Evolutionary conservation across 2,113 vertebrate species (phyloP), one percentile per base, ranked within the genome.

Genomic region (Lophius piscatorius): DNA sequence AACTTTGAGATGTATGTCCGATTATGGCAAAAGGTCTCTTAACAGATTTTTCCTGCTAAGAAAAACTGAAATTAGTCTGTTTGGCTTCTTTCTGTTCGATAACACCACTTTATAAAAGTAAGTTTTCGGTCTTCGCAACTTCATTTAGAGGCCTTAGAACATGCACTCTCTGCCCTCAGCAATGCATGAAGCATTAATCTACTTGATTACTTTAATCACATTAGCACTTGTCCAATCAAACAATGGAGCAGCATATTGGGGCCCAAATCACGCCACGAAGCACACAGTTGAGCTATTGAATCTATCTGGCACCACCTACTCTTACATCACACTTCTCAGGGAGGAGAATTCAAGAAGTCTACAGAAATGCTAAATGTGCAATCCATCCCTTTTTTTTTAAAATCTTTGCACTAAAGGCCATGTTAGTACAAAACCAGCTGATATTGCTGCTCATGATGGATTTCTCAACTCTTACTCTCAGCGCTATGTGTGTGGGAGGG

Each of bases 221-320:
- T 89, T 87, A 88, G 67, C 55, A 28, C 74, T 77, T 77, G 65
- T 82, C 87, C 74, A 87, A 79, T 89, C 81, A 78, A 61, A 90
- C 82, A 82, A 89, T 78, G 77, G 26, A 61, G 65, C 4, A 41
- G 54, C 69, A 75, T 82, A 80, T 84, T 82, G 81, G 80, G 80
- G 82, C 87, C 82, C 80, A 78, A 86, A 82, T 89, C 87, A 85
- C 88, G 75, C 81, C 87, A 91, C 72, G 80, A 74, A 66, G 73
- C 66, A 63, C 84, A 91, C 88, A 91, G 88, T 86, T 7, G 46
- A 70, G 61, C 89, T 70, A 90, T 91, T 92, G 82, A 91, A 70
- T 72, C 48, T 14, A 11, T 56, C 33, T 69, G 74, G 76, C 73
- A 69, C 72, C 63, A 3, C 78, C 80, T 31, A 35, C 59, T 60